These are phyloP conservation scores for Hetaerina titia DNA, from an alignment of 2,888 invertebrate species.

Conservation along the genomic window DNA sequence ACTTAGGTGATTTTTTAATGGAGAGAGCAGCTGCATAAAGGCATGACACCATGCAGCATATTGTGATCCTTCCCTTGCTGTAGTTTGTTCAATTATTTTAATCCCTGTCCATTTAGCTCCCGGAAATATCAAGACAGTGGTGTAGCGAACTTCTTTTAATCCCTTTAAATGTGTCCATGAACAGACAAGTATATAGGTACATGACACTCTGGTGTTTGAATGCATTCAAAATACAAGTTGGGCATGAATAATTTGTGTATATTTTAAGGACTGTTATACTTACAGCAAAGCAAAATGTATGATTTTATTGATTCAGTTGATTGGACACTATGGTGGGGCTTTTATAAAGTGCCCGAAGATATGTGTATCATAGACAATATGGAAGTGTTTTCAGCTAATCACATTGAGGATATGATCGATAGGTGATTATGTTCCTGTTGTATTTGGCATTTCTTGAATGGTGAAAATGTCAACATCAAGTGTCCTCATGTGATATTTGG, in stretches of 20 bases:
- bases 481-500: conserved; percentile 44
- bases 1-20: neutral
- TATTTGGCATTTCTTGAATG: neutral
- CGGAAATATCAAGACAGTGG: neutral
- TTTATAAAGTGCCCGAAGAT: conserved; percentile 44
- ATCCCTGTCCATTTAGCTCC: neutral
- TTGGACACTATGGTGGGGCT: conserved; percentile 45
- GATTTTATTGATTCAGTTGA: conserved; percentile 14
- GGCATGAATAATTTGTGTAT: conserved; percentile 42
- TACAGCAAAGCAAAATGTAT: conserved; percentile 12
- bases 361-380: conserved; percentile 25
- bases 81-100: conserved; percentile 6
- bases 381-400: conserved; percentile 50
- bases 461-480: neutral
- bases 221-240: neutral
- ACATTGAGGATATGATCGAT: conserved; percentile 43
- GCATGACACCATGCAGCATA: neutral
- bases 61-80: conserved; percentile 27
- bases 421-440: conserved; percentile 30
- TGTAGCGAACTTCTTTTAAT: neutral
- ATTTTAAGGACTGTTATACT: conserved; percentile 35
- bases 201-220: neutral
- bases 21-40: conserved; percentile 2
- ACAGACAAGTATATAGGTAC: conserved; percentile 15
- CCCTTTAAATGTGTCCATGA: neutral